Conservation (phyloP, 2,113 vertebrate genomes). For the Dermatemys mawii region DNA sequence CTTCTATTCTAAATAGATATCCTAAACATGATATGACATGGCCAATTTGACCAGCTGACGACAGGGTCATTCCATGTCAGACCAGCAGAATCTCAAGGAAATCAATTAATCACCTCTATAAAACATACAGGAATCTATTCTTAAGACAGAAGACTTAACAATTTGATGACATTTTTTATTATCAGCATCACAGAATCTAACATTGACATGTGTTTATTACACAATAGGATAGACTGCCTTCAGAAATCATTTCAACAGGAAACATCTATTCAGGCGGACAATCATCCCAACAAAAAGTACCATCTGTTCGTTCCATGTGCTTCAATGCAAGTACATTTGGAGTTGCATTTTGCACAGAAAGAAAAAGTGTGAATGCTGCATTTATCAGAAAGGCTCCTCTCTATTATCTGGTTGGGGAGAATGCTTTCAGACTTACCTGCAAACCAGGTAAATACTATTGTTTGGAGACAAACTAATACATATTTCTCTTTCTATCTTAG, state of each 20-base stretch:
- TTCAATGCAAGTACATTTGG: slow-evolving; percentile 66
- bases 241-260: slow-evolving; percentile 49
- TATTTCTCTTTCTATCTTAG: not conserved
- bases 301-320: slow-evolving; percentile 14
- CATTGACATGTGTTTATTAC: not conserved
- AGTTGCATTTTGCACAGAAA: slow-evolving; percentile 63
- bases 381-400: slow-evolving; percentile 38
- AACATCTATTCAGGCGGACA: slow-evolving; percentile 11
- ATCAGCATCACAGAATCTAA: not conserved
- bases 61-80: not conserved
- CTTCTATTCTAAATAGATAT: not conserved
- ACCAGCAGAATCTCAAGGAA: not conserved
- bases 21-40: not conserved
- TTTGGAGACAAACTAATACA: not conserved
- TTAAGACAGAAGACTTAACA: not conserved
- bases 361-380: slow-evolving; percentile 11
- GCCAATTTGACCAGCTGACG: not conserved
- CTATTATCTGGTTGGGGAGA: slow-evolving; percentile 56
- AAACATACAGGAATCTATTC: not conserved
- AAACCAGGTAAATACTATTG: slow-evolving; percentile 70
- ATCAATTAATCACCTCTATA: not conserved
- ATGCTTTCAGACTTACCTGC: slow-evolving; percentile 45
- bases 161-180: not conserved
- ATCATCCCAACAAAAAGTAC: not conserved
- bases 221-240: slow-evolving; percentile 49